These are phyloP conservation scores for Hylaeus volcanicus DNA, from an alignment of 1,140 invertebrate genomes.

Conservation along the genomic window DNA sequence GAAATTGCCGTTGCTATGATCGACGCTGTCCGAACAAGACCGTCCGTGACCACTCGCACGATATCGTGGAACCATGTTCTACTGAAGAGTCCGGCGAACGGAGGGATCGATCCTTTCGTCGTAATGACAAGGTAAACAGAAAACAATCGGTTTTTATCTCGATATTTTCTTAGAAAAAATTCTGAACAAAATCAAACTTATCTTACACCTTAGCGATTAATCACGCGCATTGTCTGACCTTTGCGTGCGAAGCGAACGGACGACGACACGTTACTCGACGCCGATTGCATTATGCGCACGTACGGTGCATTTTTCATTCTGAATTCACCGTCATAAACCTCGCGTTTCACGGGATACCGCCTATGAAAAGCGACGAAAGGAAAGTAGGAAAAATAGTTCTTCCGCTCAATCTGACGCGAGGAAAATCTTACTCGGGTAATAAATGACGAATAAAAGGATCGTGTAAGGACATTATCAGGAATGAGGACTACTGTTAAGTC, in stretches of 20 bases:
- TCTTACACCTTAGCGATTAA: conserved; percentile 14
- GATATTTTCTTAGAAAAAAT: neutral
- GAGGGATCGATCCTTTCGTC: no score
- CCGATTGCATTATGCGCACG: conserved; percentile 27
- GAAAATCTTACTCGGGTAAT: no score
- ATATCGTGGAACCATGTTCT: no score
- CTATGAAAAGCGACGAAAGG: neutral
- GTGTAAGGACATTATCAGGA: no score
- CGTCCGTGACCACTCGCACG: neutral
- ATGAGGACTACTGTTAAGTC: no score
- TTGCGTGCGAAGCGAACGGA: conserved; percentile 31
- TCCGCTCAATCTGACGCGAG: no score
- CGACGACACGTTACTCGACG: conserved; percentile 25
- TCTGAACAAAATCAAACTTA: neutral
- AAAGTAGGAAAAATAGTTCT: neutral
- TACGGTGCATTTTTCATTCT: conserved; percentile 40
- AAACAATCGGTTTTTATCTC: no score
- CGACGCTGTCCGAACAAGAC: neutral
- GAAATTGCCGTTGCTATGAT: neutral
- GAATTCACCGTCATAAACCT: neutral
- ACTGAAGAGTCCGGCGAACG: neutral
- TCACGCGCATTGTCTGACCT: conserved; percentile 31
- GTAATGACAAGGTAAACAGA: no score
- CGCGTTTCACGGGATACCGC: neutral
- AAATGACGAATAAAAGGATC: no score